Base-by-base conservation (phyloP, 2,888 invertebrate genomes). In the Lasius fuliginosus region DNA sequence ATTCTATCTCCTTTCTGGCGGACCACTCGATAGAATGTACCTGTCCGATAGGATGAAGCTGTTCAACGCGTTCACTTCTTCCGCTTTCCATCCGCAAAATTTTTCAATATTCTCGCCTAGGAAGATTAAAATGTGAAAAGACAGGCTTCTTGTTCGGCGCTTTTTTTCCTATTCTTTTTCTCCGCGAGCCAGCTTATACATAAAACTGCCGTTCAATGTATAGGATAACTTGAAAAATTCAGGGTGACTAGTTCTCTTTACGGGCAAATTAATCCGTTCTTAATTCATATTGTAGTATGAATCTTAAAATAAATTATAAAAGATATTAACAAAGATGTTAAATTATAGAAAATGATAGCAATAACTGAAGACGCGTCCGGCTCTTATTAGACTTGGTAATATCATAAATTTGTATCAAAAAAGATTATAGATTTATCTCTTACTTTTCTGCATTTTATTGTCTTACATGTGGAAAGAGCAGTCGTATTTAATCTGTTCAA, bases 1-100 rank as follows among this genome's bases (percentile, higher is more conserved):
- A 40, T 69, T n/a, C 46, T 5, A 49, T 49, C 60, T 46, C 23
- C 30, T 71, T 81, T 58, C 76, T 76, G 81, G 69, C 65, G 73
- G 75, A 82, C 46, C 79, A 79, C 84, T 86, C 84, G 86, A 84
- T 87, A 74, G 83, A 73, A 73, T 81, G 73, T 81, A 81, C 73
- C 71, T 81, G 79, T 81, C 79, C 73, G 73, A 73, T 81, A 81
- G 73, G 60, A 81, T 81, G 79, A 81, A 81, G 73, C 30, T 68
- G 79, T 81, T 49, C 79, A 36, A 65, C 60, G 30, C 60, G 30
- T 60, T 65, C 30, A 68, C 60, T 46, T 81, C 46, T 53, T 53
- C 53, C 49, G 40, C 58, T 60, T 27, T 11, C 30, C 30, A 64
- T 46, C 58, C 77, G 67, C 77, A 49, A 85, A 84, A 85, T 83